Percentiles rank a stretch among this genome's conserved stretches.
These are phyloP conservation scores for Taenioides sp. DNA, from an alignment of 2,797 vertebrate species.

Conservation along the genomic window DNA sequence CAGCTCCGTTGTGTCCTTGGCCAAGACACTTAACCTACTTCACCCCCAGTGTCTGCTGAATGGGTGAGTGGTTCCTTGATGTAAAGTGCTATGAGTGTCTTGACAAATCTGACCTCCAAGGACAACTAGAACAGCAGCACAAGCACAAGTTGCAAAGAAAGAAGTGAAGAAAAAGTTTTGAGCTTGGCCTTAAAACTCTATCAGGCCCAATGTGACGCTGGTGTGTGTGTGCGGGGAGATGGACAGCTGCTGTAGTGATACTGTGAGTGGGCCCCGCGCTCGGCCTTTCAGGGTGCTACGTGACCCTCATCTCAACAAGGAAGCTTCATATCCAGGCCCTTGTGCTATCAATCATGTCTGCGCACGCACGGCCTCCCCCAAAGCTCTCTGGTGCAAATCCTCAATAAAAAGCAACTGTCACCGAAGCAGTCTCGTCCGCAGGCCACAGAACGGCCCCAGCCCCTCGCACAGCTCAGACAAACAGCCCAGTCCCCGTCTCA, in stretches of 20 bases:
- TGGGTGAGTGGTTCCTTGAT: too few species aligned
- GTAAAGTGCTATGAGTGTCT: too few species aligned
- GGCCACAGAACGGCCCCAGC: conserved; percentile 60
- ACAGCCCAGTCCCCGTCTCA: conserved; percentile 34
- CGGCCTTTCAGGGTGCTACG: conserved; percentile 75
- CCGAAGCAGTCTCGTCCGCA: conserved; percentile 50
- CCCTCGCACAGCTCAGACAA: conserved; percentile 47
- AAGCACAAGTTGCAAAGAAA: too few species aligned
- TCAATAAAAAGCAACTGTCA: conserved; percentile 77
- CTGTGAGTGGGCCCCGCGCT: conserved; percentile 51
- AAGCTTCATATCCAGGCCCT: conserved; percentile 67
- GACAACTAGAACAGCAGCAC: too few species aligned
- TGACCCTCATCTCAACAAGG: conserved; percentile 76
- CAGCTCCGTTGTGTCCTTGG: too few species aligned
- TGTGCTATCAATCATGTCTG: conserved; percentile 73
- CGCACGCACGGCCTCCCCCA: conserved; percentile 55
- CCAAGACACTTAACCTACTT: too few species aligned
- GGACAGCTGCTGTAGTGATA: conserved; percentile 66
- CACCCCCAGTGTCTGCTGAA: too few species aligned
- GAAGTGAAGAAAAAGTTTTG: too few species aligned
- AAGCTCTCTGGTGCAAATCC: conserved; percentile 71
- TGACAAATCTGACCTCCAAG: too few species aligned
- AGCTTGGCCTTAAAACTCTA: not conserved
- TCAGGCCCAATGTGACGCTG: conserved; percentile 22
- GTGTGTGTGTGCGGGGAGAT: conserved; percentile 51